Conservation (phyloP, 2,888 invertebrate genomes). For the Operophtera brumata region DNA sequence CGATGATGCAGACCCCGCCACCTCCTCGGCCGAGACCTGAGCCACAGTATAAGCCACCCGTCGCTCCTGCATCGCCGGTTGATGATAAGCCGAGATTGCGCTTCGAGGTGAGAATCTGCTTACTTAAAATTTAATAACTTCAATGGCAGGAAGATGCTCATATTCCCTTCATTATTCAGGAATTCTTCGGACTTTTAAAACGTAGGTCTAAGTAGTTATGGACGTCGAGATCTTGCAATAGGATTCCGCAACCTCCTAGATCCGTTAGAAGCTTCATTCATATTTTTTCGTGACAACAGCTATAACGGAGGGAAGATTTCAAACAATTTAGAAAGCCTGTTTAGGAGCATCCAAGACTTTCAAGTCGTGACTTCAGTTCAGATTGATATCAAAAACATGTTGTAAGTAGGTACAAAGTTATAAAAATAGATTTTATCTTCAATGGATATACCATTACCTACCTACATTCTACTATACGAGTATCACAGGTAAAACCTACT, state of each 20-base stretch:
- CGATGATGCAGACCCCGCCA: constrained; percentile 62
- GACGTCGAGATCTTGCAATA: neutral
- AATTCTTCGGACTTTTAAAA: neutral
- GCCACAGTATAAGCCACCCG: constrained; percentile 43
- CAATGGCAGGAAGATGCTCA: neutral
- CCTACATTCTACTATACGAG: neutral
- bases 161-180: neutral
- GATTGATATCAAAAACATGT: constrained; percentile 34
- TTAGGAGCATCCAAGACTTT: constrained; percentile 37
- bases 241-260: neutral
- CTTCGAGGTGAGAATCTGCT: constrained; percentile 61
- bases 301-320: neutral
- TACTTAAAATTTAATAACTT: neutral
- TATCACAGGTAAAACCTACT: constrained; percentile 16
- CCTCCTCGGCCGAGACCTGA: constrained; percentile 38
- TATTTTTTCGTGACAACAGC: neutral
- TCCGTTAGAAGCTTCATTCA: no score
- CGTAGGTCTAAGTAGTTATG: neutral
- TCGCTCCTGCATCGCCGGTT: constrained; percentile 38
- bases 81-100: constrained; percentile 67
- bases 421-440: constrained; percentile 25
- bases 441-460: constrained; percentile 18
- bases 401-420: constrained; percentile 14
- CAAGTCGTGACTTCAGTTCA: constrained; percentile 50
- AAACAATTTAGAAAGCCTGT: constrained; percentile 45